A percentile compares a stretch with the other conserved stretches of the same genome.
These are phyloP conservation scores for Pygmarrhopalites habei DNA, from an alignment of 1,140 invertebrate genomes.

Conservation along the genomic window DNA sequence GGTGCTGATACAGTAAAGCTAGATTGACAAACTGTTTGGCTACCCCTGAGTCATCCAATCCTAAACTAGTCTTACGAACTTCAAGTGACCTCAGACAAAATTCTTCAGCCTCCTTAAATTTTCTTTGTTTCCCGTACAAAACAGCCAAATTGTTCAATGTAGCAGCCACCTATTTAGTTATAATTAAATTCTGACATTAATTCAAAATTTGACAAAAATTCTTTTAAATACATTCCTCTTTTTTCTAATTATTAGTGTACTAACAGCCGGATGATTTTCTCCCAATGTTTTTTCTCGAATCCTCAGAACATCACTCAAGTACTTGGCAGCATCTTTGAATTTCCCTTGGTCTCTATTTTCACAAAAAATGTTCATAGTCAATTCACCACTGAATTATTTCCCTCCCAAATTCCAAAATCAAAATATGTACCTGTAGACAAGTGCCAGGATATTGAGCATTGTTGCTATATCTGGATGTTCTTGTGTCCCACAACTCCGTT, in stretches of 20 bases:
- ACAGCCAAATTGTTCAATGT: constrained; percentile 97
- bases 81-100: constrained; percentile 95
- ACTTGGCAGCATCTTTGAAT: constrained; percentile 97
- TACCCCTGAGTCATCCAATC: constrained; percentile 96
- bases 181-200: no score
- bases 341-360: constrained; percentile 82
- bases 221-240: no score
- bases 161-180: constrained; percentile 76
- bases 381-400: not conserved
- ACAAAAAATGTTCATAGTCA: no score
- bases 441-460: constrained; percentile 97
- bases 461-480: constrained; percentile 99
- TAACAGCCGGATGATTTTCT: constrained; percentile 95
- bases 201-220: no score
- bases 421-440: constrained; percentile 90
- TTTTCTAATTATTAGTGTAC: no score
- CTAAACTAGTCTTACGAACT: constrained; percentile 95
- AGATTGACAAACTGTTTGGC: constrained; percentile 99
- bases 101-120: constrained; percentile 96
- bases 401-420: not conserved
- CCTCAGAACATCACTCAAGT: constrained; percentile 93
- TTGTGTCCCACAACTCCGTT: constrained; percentile 97
- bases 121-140: constrained; percentile 96
- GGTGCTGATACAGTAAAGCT: constrained; percentile 95
- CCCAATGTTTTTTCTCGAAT: constrained; percentile 98